phyloP scores from a whole-genome alignment of 1,140 invertebrate genomes.

The Drosophila suzukii region DNA sequence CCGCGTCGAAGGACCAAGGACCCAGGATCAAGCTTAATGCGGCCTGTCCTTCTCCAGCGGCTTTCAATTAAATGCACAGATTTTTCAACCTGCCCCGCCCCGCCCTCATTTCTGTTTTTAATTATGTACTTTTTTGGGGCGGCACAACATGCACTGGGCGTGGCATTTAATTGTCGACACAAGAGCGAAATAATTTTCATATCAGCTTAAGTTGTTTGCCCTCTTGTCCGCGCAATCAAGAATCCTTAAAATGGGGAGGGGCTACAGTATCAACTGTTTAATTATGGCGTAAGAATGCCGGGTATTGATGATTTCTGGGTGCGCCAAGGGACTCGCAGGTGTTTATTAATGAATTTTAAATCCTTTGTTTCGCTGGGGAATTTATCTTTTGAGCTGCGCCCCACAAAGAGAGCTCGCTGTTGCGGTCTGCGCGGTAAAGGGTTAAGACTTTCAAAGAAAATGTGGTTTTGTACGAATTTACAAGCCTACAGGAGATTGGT shows the following conservation, averaged over 20 bases:
- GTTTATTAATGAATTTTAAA: slow-evolving; percentile 42
- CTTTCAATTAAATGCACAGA: slow-evolving; percentile 79
- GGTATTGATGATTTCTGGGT: slow-evolving; percentile 21
- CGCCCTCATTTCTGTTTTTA: slow-evolving; percentile 62
- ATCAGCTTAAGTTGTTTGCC: slow-evolving; percentile 52
- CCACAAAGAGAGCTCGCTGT: not conserved
- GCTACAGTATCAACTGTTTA: slow-evolving; percentile 26
- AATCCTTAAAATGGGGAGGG: slow-evolving; percentile 17
- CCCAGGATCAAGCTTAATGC: slow-evolving; percentile 40
- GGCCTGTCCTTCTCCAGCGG: slow-evolving; percentile 28
- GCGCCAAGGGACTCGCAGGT: slow-evolving; percentile 8
- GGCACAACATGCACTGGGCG: slow-evolving; percentile 47
- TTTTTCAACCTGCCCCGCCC: slow-evolving; percentile 44
- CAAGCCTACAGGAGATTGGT: too few relatives aligned
- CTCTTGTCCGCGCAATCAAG: slow-evolving; percentile 59
- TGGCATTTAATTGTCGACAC: slow-evolving; percentile 69
- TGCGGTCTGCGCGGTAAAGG: slow-evolving; percentile 4
- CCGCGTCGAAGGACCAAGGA: slow-evolving; percentile 18
- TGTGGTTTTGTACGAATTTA: not conserved
- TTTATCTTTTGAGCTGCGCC: slow-evolving; percentile 11
- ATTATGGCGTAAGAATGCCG: slow-evolving; percentile 28
- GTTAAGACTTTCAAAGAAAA: not conserved
- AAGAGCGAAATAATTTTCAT: slow-evolving; percentile 64
- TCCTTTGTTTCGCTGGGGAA: slow-evolving; percentile 7
- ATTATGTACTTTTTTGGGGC: slow-evolving; percentile 41